These are phyloP conservation scores for Mormyrops boulengeri DNA, from an alignment of 2,797 vertebrate species.

Conservation along the genomic window DNA sequence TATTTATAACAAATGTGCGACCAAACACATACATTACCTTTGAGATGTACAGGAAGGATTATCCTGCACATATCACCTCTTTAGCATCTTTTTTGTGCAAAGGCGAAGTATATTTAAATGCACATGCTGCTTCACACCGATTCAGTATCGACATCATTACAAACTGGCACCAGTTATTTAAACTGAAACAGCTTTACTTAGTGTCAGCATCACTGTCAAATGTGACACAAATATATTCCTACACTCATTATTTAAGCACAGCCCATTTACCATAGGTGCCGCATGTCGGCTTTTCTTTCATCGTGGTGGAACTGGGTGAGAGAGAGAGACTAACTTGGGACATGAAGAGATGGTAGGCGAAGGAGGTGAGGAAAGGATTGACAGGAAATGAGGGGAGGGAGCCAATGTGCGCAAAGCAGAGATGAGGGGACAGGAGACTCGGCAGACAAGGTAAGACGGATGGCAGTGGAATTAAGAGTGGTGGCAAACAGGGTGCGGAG, in stretches of 20 bases:
- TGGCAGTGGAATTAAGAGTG: conserved; percentile 2
- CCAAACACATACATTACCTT: not conserved
- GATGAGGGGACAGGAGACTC: not conserved
- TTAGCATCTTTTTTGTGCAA: not conserved
- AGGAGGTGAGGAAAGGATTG: not conserved
- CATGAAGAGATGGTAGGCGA: not conserved
- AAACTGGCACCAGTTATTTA: conserved; percentile 3
- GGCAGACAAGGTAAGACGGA: conserved; percentile 14
- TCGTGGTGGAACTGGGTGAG: not conserved
- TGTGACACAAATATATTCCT: conserved; percentile 8
- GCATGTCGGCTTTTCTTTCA: not conserved
- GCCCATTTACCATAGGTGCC: not conserved
- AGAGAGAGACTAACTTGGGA: conserved; percentile 1
- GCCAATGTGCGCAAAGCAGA: not conserved
- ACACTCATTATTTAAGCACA: conserved; percentile 12
- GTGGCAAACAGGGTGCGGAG: not conserved
- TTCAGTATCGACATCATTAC: not conserved
- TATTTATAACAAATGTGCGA: not conserved
- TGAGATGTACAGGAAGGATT: not conserved
- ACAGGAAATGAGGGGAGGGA: not conserved
- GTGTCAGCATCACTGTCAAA: conserved; percentile 9
- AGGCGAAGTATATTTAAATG: not conserved
- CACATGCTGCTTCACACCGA: not conserved
- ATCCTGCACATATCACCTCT: not conserved
- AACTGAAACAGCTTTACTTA: not conserved